Base-by-base conservation (phyloP, 2,113 vertebrate genomes). In the Condylura cristata region DNA sequence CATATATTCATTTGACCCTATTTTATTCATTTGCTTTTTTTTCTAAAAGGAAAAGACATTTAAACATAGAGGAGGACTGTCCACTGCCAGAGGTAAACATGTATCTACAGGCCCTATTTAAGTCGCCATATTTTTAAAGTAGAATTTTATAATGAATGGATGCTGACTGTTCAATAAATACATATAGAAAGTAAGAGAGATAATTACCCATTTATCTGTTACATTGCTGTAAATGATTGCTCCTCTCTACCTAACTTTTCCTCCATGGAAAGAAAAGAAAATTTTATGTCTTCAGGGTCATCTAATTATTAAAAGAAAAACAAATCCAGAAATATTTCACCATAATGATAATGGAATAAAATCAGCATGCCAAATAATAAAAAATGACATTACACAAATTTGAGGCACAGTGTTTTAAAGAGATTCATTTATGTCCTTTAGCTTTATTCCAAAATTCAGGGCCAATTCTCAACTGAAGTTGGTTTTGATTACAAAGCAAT, bases 261-360 rank as follows among this genome's bases (percentile, higher is more conserved):
- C 63, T 95, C 34, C 63, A 0, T 66, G 44, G 37, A 8, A 8
- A 93, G 22, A 56, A 20, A 51, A 44, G 65, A 93, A 26, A 79
- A 65, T 65, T 93, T 34, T 41, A 48, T 48, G 65, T 6, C 44
- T 89, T 94, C 44, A 41, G 28, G n/a, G 65, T 75, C 34, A 86
- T 22, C n/a, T 75, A 30, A 83, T 80, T 18, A 53, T 71, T 24
- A 74, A 68, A 96, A 95, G n/a, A 51, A 84, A 95, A 41, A 26
- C 24, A 83, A 94, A 94, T 16, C 53, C 24, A 34, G n/a, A 66
- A 74, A 86, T 10, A 75, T 94, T 86, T 95, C 32, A 89, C 12
- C 75, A 84, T 44, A 76, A 80, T 70, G 60, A 76, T 41, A 56
- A 28, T 63, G 12, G 30, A 61, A 58, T 86, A 44, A 83, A 79